Base-by-base conservation (phyloP, 2,888 invertebrate species). In the Bibio marci region DNA sequence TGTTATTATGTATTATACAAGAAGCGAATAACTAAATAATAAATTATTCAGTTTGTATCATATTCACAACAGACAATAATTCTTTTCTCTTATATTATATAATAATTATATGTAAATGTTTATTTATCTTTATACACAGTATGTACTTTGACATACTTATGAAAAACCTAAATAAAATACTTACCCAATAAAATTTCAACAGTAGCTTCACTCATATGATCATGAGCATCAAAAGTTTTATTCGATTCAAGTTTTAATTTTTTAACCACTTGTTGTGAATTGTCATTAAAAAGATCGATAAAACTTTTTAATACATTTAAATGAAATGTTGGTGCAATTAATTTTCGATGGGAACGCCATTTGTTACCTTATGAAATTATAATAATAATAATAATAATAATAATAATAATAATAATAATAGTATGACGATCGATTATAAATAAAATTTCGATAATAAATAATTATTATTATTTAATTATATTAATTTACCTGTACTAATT, bases 321-420 rank as follows among this genome's bases (percentile, higher is more conserved):
- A 55, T 86, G 85, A 75, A 86, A 86, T 45, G 85, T 85, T 34
- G 86, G 86, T 10, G 86, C 85, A 48, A 86, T 86, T 48, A 86
- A 64, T 64, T 85, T 85, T 49, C 86, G 73, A 57, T 86, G 85
- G 15, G 80, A 73, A 37, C 80, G 72, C 86, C 86, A 86, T 71
- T 82, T 83, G 50, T 76, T 76, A 53, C 81, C 81, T 80, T 50
- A 33, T 22, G 31, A 6, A 14, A 14, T 6, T 6, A 14, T 14
- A 14, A 14, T 6, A 14, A 22, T n/a, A n/a, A n/a, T n/a, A n/a
- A n/a, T n/a, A n/a, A n/a, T n/a, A n/a, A n/a, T n/a, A n/a, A n/a
- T n/a, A n/a, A n/a, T n/a, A 35, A 25, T 28, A 25, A 12, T 0
- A 15, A 33, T 39, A 14, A 30, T 32, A n/a, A n/a, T n/a, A n/a